Conservation (phyloP, 1,140 invertebrate genomes). For the Glomeris maerens region DNA sequence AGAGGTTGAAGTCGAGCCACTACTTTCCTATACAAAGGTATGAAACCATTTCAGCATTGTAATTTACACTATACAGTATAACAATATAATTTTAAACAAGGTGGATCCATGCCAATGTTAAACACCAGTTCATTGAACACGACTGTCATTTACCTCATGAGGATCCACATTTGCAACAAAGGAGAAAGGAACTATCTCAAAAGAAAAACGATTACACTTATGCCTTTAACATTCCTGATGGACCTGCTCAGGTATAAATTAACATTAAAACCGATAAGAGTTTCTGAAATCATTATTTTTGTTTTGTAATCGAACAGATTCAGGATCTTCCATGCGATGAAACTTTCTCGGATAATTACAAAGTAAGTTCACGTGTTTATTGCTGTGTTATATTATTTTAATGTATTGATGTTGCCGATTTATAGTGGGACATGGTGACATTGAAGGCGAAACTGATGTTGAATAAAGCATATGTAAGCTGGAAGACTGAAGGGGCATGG, state of each 20-base stretch:
- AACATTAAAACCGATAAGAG: neutral
- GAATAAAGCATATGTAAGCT: slow-evolving; percentile 28
- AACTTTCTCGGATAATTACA: slow-evolving; percentile 32
- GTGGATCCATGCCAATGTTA: slow-evolving; percentile 31
- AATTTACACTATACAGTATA: no score
- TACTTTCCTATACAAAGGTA: slow-evolving; percentile 35
- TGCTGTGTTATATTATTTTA: neutral
- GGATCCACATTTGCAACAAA: slow-evolving; percentile 27
- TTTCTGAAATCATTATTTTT: slow-evolving; percentile 12
- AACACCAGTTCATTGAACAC: slow-evolving; percentile 31
- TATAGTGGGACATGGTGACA: slow-evolving; percentile 34
- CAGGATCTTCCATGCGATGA: slow-evolving; percentile 31
- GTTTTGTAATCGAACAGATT: slow-evolving; percentile 22
- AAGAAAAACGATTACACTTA: slow-evolving; percentile 29
- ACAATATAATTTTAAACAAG: no score
- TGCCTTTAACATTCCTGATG: slow-evolving; percentile 24
- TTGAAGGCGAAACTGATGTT: slow-evolving; percentile 28
- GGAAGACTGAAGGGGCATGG: slow-evolving; percentile 28
- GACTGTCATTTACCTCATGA: slow-evolving; percentile 34
- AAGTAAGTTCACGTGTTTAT: slow-evolving; percentile 23
- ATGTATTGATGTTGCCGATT: no score
- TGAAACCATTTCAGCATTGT: no score
- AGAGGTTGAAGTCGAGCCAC: slow-evolving; percentile 12
- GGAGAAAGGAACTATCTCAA: slow-evolving; percentile 28
- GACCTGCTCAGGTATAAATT: slow-evolving; percentile 34